phyloP scores from a whole-genome alignment of 92 coral and sea anemone genomes.

The Epizoanthus scotinus region DNA sequence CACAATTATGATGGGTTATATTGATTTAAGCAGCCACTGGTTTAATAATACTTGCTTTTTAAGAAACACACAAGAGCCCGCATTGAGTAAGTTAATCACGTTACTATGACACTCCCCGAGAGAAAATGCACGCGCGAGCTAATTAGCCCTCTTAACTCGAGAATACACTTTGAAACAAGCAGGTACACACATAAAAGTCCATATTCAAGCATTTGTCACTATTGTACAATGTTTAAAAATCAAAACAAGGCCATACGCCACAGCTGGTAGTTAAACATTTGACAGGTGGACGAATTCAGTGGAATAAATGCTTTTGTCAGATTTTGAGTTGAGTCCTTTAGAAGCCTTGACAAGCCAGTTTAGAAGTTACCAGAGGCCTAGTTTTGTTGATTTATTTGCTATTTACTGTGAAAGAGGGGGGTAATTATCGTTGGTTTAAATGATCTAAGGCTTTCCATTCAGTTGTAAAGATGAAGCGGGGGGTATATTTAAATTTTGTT shows the following conservation, averaged over 20 bases:
- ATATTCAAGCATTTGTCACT: constrained; percentile 30
- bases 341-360: neutral
- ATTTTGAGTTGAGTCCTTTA: neutral
- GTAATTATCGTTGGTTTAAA: constrained; percentile 28
- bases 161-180: constrained; percentile 33
- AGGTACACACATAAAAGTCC: constrained; percentile 3
- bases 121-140: constrained; percentile 14
- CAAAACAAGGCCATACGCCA: constrained; percentile 40
- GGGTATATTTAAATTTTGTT: constrained; percentile 37
- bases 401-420: constrained; percentile 36
- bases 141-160: constrained; percentile 29
- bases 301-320: constrained; percentile 26
- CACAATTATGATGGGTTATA: constrained; percentile 4
- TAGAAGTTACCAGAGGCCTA: neutral
- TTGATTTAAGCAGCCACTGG: constrained; percentile 12
- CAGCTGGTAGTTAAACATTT: constrained; percentile 38
- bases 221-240: constrained; percentile 43
- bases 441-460: constrained; percentile 23
- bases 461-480: constrained; percentile 36
- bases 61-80: constrained; percentile 18
- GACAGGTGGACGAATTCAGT: constrained; percentile 33
- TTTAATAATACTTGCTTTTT: constrained; percentile 27
- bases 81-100: neutral
- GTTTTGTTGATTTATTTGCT: constrained; percentile 15
- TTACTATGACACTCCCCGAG: constrained; percentile 8